Conservation (phyloP, 2,888 invertebrate genomes). For the Steinernema scapterisci region DNA sequence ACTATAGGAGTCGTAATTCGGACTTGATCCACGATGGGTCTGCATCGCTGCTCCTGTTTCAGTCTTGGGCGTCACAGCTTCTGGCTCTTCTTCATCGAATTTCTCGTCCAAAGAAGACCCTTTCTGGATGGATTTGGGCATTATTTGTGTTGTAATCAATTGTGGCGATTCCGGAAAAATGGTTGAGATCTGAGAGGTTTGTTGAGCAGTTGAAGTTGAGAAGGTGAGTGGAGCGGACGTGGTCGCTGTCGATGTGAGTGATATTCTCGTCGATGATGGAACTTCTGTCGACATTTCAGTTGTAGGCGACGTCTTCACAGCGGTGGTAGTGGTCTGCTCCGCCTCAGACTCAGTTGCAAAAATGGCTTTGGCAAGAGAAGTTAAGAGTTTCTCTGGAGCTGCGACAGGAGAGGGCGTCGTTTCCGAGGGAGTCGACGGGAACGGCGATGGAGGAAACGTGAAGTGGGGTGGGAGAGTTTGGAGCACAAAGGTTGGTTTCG, state of each 20-base stretch:
- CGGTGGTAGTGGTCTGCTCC: background rate
- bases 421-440: background rate
- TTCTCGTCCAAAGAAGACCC: background rate
- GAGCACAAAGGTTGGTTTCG: constrained; percentile 44
- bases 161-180: background rate
- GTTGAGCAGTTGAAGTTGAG: constrained; percentile 1
- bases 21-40: background rate
- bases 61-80: background rate
- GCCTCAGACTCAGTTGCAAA: background rate
- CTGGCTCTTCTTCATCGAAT: background rate
- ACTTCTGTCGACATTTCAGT: background rate
- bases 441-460: constrained; percentile 39
- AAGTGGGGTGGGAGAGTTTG: constrained; percentile 50
- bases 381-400: background rate
- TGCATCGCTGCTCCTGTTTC: background rate
- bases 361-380: constrained; percentile 24
- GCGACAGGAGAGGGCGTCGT: constrained; percentile 1
- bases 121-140: background rate
- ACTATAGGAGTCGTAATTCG: background rate
- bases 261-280: background rate
- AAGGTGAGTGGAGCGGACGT: background rate
- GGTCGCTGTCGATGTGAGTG: constrained; percentile 30
- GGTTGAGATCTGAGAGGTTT: background rate
- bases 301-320: too few relatives aligned
- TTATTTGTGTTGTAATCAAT: constrained; percentile 13